Base-by-base conservation (phyloP, 2,888 invertebrate species). In the Lathronympha strigana region DNA sequence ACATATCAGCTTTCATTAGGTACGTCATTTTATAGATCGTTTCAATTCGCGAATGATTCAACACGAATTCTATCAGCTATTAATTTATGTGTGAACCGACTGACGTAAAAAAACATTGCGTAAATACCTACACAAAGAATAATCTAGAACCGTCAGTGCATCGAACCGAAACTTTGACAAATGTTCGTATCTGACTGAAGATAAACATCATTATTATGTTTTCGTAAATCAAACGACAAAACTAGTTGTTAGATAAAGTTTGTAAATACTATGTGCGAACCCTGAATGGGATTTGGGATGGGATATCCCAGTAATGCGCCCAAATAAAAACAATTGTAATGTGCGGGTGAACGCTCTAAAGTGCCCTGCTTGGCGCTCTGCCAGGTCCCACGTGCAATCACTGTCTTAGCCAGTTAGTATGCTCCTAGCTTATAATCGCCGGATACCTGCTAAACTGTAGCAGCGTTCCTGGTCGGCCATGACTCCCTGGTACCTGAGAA, bases 371-470 rank as follows among this genome's bases (percentile, higher is more conserved):
- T 91, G 91, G 91, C 88, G 67, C 80, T 72, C 62, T 73, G 90
- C 92, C 92, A 92, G 81, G 83, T 87, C 89, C 86, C 89, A 89
- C 90, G 88, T 82, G 90, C 90, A 88, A 90, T 90, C 90, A 86
- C 83, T 80, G 76, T 76, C 81, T 83, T 80, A 78, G 78, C 82
- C 80, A 80, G 83, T 84, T 86, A 84, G 83, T 84, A 84, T 83
- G 81, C 88, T 87, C 81, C 82, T 83, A 78, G 80, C 82, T 85
- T 82, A 88, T 91, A 82, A 80, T 79, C 84, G 85, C 88, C 89
- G 88, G 77, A 89, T 90, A 87, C 83, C 79, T 80, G 76, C 73
- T 74, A 77, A 79, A 80, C 73, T 71, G 43, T 43, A 76, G 75
- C 76, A 73, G 79, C 81, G 55, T 55, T 47, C n/a, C 45, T 23